These are phyloP conservation scores for Scatophagus argus DNA, from an alignment of 2,113 vertebrate genomes.

Conservation along the genomic window DNA sequence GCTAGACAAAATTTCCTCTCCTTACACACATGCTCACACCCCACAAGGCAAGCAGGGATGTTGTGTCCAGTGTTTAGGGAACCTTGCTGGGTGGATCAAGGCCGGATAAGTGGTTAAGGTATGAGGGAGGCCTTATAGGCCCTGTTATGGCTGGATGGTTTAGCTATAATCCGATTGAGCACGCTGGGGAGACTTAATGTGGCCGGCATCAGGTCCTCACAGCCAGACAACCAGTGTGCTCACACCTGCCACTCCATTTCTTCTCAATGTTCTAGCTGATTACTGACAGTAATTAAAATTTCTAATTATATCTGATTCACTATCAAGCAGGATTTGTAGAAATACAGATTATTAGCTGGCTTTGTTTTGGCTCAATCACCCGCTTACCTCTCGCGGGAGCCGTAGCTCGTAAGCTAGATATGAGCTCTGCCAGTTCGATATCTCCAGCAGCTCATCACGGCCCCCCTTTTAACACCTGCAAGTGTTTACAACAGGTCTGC, in stretches of 20 bases:
- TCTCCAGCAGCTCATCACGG: conserved; percentile 20
- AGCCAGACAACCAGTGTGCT: conserved; percentile 58
- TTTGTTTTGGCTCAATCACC: conserved; percentile 74
- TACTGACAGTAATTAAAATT: conserved; percentile 69
- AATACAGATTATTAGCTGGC: conserved; percentile 70
- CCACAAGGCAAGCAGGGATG: conserved; percentile 25
- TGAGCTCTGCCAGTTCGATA: conserved; percentile 40
- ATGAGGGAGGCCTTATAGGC: conserved; percentile 59
- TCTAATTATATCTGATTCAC: conserved; percentile 75
- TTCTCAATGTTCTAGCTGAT: conserved; percentile 70
- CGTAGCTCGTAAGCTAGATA: conserved; percentile 48
- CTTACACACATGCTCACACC: neutral
- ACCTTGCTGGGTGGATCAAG: conserved; percentile 69
- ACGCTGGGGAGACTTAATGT: conserved; percentile 44
- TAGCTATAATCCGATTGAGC: conserved; percentile 76
- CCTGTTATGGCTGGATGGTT: conserved; percentile 73
- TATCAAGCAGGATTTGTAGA: conserved; percentile 69
- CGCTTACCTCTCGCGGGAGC: conserved; percentile 52
- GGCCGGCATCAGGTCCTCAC: conserved; percentile 60
- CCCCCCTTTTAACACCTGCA: conserved; percentile 53
- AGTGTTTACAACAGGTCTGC: conserved; percentile 37
- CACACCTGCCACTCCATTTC: conserved; percentile 76
- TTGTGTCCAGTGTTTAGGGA: conserved; percentile 48
- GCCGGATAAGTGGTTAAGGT: conserved; percentile 69
- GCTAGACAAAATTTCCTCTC: conserved; percentile 3